Base-by-base conservation (phyloP, 2,797 vertebrate genomes). In the Enteromius afrohamiltoni region DNA sequence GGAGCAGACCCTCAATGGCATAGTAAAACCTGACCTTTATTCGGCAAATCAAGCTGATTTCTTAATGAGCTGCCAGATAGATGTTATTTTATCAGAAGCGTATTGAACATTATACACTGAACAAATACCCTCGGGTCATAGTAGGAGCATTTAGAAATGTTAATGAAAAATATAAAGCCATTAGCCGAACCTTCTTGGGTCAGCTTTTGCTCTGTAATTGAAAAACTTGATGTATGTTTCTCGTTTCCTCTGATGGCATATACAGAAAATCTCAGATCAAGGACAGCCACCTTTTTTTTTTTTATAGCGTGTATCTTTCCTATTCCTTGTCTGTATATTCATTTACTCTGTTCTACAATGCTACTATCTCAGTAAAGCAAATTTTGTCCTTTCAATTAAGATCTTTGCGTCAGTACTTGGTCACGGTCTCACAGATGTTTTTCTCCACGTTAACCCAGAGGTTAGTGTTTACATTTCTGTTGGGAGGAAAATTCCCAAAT, bases 1-100 rank as follows among this genome's bases (percentile, higher is more conserved):
- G 45, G 76, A 62, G 14, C 2, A 88, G 87, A 80, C 83, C 86
- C 87, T 91, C 88, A 90, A 92, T 91, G 87, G 88, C 90, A 89
- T 88, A 83, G 88, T 91, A 89, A 83, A 74, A 88, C 73, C 86
- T 95, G 94, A 95, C 94, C 95, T 95, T 95, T 95, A 95, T 93
- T 94, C 92, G 91, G 93, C 93, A 93, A 94, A 94, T 95, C 83
- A 94, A 93, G 91, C 92, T 90, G 87, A 91, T 95, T 94, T 92
- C 90, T 86, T 89, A 86, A 85, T 4, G 51, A 86, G 53, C 85
- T 93, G 92, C 94, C 91, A 92, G 93, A 94, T 93, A 93, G 93
- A 92, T 95, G 93, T 94, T 94, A 94, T 95, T 95, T 94, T 92
- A 91, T 91, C 89, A 89, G 92, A 88, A 91, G 89, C 87, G 86